Evolutionary conservation across 2,113 vertebrate species (phyloP).

Genomic region (Dicerorhinus sumatrensis): DNA sequence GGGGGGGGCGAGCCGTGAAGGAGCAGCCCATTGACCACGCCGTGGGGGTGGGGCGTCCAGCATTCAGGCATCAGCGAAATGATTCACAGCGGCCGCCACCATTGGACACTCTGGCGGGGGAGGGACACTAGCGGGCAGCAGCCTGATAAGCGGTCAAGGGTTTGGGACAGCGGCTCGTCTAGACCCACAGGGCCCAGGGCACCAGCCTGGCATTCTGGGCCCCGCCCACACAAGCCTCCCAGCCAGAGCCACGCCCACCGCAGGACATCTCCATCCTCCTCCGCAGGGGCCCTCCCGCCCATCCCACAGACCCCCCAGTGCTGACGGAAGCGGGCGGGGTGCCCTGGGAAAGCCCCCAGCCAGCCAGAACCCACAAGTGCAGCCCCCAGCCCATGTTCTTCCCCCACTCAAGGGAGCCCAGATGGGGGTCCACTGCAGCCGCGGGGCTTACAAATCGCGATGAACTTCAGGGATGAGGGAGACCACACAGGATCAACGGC

Average conservation of each 20-base stretch:
- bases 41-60: rapidly evolving
- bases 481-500: not conserved
- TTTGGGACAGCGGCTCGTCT: not conserved
- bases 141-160: not conserved
- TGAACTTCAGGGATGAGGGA: not conserved
- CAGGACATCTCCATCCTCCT: not conserved
- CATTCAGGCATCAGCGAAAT: not conserved
- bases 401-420: not conserved
- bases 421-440: not conserved
- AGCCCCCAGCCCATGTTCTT: not conserved
- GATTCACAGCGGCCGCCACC: not conserved
- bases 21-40: not conserved
- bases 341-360: not conserved
- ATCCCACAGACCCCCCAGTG: not conserved
- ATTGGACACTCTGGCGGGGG: not conserved
- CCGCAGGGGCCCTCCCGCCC: not conserved
- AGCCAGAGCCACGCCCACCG: rapidly evolving
- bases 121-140: not conserved
- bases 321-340: not conserved
- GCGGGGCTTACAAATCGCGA: not conserved
- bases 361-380: not conserved
- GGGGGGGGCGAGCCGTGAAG: not conserved
- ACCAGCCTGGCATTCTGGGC: not conserved
- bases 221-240: not conserved
- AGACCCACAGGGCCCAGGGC: not conserved